Percentiles rank a stretch among this genome's conserved stretches.
Evolutionary conservation across 2,113 vertebrate species (phyloP).

Genomic region (Chrysemys picta): DNA sequence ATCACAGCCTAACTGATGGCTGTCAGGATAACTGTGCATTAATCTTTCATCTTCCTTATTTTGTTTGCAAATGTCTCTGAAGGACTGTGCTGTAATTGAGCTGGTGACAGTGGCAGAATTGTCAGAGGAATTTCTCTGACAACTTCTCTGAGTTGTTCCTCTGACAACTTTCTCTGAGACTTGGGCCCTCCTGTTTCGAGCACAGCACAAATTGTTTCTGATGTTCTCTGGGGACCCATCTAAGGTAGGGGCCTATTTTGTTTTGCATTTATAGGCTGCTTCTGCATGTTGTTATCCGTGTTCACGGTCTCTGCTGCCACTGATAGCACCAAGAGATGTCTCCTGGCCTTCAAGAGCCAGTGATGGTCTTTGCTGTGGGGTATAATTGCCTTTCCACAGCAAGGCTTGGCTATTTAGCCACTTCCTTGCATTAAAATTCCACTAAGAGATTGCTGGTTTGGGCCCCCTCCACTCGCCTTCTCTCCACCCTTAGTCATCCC

Average conservation of each 20-base stretch:
- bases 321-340: conserved; percentile 29
- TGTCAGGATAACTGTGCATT: conserved; percentile 49
- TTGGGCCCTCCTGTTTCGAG: background rate
- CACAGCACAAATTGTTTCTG: background rate
- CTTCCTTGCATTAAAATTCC: background rate
- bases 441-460: background rate
- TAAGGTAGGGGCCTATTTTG: background rate
- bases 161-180: background rate
- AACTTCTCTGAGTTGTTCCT: background rate
- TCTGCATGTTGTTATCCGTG: background rate
- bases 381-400: conserved; percentile 3
- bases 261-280: background rate
- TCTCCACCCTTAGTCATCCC: background rate
- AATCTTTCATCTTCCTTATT: conserved; percentile 22
- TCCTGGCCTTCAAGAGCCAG: background rate
- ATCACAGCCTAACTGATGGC: conserved; percentile 53
- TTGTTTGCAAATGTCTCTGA: conserved; percentile 50
- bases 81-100: background rate
- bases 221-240: background rate
- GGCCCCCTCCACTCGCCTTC: background rate
- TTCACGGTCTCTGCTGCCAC: background rate
- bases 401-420: conserved; percentile 28
- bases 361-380: background rate
- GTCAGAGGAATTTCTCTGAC: background rate
- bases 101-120: background rate